Conservation (phyloP, 2,113 vertebrate species). For the Cyphomyrus plagiostoma region DNA sequence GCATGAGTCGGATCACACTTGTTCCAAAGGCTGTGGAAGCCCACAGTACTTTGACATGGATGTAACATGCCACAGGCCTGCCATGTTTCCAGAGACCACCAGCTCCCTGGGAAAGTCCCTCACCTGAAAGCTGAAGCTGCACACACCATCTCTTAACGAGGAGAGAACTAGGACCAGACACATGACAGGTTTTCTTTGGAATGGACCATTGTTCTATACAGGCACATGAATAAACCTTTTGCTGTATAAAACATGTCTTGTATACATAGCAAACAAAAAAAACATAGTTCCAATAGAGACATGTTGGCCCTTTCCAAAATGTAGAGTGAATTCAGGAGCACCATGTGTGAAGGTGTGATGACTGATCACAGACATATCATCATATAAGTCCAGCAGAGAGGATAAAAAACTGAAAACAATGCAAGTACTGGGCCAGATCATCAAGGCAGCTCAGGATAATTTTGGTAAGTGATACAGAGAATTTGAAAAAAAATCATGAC, state of each 20-base stretch:
- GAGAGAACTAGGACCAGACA: neutral
- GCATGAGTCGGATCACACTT: neutral
- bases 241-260: neutral
- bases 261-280: neutral
- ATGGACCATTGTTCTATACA: neutral
- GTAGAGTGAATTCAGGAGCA: neutral
- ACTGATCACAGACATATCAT: neutral
- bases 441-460: neutral
- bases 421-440: neutral
- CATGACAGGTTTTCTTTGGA: neutral
- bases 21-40: neutral
- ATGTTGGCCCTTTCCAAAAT: neutral
- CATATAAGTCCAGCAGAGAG: neutral
- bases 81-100: neutral
- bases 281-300: neutral
- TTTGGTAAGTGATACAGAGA: neutral
- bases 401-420: neutral
- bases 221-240: neutral
- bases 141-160: neutral
- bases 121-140: neutral
- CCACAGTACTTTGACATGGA: neutral
- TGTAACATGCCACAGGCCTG: neutral
- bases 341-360: neutral
- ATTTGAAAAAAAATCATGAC: neutral
- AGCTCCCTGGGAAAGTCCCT: neutral